These are phyloP conservation scores for Taenaris catops DNA, from an alignment of 2,888 invertebrate species.

Conservation along the genomic window DNA sequence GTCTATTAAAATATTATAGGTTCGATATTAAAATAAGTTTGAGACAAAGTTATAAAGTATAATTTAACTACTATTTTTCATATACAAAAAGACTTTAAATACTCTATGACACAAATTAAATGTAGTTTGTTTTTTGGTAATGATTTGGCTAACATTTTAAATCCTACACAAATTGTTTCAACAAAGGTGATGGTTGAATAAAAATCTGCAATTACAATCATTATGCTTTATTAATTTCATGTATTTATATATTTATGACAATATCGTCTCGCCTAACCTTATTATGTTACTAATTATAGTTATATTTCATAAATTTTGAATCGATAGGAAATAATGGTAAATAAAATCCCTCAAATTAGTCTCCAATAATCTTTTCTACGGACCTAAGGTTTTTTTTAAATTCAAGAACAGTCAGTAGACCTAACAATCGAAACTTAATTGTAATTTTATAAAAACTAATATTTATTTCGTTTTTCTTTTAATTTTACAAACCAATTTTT, in stretches of 20 bases:
- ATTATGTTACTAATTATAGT: slow-evolving; percentile 78
- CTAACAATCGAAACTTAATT: slow-evolving; percentile 64
- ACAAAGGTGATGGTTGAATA: slow-evolving; percentile 36
- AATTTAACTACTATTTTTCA: too few species aligned
- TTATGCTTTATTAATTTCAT: slow-evolving; percentile 81
- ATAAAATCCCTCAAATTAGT: slow-evolving; percentile 66
- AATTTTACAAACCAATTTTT: slow-evolving; percentile 54
- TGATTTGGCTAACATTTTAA: too few species aligned
- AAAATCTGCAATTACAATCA: slow-evolving; percentile 73
- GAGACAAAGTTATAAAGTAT: too few species aligned
- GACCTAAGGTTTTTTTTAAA: slow-evolving; percentile 49
- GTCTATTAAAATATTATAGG: too few species aligned
- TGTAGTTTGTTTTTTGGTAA: neutral
- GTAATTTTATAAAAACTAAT: slow-evolving; percentile 51
- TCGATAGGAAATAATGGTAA: slow-evolving; percentile 77
- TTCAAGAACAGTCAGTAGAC: slow-evolving; percentile 53
- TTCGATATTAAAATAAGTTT: too few species aligned
- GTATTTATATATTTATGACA: slow-evolving; percentile 82
- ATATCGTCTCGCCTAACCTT: slow-evolving; percentile 81
- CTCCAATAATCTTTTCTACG: slow-evolving; percentile 50
- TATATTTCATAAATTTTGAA: slow-evolving; percentile 77
- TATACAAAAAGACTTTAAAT: too few species aligned
- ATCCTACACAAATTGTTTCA: too few species aligned
- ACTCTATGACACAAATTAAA: neutral
- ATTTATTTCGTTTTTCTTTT: slow-evolving; percentile 35